Conservation (phyloP, 1,140 invertebrate genomes). For the Drosophila pseudoobscura region DNA sequence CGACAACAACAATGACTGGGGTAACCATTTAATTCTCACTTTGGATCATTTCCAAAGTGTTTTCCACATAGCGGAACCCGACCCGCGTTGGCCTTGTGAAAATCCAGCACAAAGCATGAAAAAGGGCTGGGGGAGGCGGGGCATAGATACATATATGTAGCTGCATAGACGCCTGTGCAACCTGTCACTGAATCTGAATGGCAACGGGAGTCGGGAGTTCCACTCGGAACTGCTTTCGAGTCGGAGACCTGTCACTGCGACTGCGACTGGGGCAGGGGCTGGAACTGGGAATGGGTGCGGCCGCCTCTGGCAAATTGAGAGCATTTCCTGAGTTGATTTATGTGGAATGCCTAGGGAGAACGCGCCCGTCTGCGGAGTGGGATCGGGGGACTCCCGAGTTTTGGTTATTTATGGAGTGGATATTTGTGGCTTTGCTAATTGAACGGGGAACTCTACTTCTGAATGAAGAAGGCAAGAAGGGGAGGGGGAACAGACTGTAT, state of each 20-base stretch:
- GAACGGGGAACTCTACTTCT: conserved; percentile 18
- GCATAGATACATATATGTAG: too few species aligned
- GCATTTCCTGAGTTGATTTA: conserved; percentile 68
- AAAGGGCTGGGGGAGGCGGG: conserved; percentile 14
- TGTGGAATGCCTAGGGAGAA: conserved; percentile 36
- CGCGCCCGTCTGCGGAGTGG: not conserved
- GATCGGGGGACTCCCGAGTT: conserved; percentile 2
- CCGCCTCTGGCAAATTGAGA: conserved; percentile 59
- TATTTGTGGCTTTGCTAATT: conserved; percentile 23
- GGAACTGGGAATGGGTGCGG: conserved; percentile 29
- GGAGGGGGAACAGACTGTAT: not conserved
- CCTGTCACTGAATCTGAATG: conserved; percentile 36
- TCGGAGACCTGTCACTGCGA: conserved; percentile 32
- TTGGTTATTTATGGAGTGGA: conserved; percentile 45
- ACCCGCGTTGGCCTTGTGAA: conserved; percentile 42
- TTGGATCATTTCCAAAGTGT: conserved; percentile 34
- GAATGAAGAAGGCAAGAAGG: not conserved
- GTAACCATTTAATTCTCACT: conserved; percentile 56
- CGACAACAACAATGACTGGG: conserved; percentile 27
- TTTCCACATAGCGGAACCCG: conserved; percentile 36
- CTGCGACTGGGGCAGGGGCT: not conserved
- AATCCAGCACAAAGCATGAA: conserved; percentile 26
- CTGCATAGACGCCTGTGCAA: conserved; percentile 9
- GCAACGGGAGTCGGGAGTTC: conserved; percentile 28
- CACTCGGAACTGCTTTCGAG: conserved; percentile 28